Evolutionary conservation across 35 echinoderm and acorn worm genomes (phyloP).

Genomic region (Strongylocentrotus purpuratus): DNA sequence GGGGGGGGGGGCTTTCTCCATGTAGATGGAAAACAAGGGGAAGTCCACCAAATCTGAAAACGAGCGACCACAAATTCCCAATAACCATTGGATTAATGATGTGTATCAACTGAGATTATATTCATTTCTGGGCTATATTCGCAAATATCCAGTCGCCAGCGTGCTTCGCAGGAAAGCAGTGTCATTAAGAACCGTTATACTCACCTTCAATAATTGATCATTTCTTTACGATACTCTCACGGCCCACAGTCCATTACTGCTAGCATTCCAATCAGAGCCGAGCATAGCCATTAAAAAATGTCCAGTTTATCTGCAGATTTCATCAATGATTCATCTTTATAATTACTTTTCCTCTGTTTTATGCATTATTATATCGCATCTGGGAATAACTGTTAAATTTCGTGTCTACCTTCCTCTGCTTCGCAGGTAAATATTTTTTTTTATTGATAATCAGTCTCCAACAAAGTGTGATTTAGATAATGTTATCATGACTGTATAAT

Average conservation of each 20-base stretch:
- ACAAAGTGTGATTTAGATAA: no score
- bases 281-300: not conserved
- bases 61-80: not conserved
- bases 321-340: not conserved
- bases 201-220: not conserved
- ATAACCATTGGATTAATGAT: not conserved
- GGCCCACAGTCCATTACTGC: not conserved
- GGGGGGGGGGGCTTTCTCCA: no score
- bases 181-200: not conserved
- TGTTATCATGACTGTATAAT: no score
- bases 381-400: not conserved
- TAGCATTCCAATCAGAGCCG: no score
- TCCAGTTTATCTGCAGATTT: not conserved
- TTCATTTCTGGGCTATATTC: not conserved
- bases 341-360: not conserved
- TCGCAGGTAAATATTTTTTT: not conserved
- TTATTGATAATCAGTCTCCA: no score
- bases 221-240: not conserved
- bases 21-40: no score
- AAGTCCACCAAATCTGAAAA: not conserved
- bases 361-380: not conserved
- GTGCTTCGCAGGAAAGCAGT: not conserved
- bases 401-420: not conserved
- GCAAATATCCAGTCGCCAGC: not conserved
- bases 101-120: not conserved